Percentiles rank a stretch among this genome's conserved stretches.
Evolutionary conservation across 2,113 vertebrate genomes (phyloP).

Genomic region (Sarotherodon lohbergeri): DNA sequence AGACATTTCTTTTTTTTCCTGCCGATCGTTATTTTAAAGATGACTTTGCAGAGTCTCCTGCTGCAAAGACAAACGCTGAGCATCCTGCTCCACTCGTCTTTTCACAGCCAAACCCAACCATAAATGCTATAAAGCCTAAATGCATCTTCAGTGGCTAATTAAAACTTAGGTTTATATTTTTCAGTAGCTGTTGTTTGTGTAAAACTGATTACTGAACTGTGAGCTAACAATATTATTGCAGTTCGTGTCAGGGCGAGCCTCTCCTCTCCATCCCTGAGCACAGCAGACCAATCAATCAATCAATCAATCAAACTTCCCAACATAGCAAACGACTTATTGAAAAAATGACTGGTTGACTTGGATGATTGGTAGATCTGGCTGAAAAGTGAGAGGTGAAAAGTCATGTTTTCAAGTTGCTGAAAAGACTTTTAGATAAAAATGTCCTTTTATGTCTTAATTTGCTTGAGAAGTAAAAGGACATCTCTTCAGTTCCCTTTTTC

Average conservation of each 20-base stretch:
- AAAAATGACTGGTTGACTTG: background rate
- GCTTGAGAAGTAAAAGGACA: background rate
- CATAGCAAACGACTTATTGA: background rate
- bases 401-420: background rate
- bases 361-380: background rate
- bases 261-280: background rate
- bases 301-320: background rate
- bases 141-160: background rate
- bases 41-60: background rate
- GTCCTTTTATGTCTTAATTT: background rate
- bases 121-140: background rate
- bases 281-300: background rate
- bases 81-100: background rate
- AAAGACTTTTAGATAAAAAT: background rate
- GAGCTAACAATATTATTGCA: background rate
- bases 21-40: background rate
- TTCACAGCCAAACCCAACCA: background rate
- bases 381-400: background rate
- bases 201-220: background rate
- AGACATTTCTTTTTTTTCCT: background rate
- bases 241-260: background rate
- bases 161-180: background rate
- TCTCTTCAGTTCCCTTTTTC: background rate
- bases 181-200: background rate
- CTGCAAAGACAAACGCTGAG: background rate